Conservation (phyloP, 2,113 vertebrate genomes). For the Drymodes brunneopygia region DNA sequence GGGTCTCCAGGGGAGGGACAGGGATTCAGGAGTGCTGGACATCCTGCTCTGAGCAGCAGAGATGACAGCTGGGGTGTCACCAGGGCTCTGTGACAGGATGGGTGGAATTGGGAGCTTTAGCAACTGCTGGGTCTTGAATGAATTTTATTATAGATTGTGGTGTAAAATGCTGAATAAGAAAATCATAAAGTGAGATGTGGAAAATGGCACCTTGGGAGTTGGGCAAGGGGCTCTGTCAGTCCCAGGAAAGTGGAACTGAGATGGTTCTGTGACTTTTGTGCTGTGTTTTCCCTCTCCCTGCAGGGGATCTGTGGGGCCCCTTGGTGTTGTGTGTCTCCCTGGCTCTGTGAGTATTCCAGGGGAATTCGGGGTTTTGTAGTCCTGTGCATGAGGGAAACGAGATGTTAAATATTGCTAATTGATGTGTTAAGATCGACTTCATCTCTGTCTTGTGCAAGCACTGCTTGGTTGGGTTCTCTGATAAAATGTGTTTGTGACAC, state of each 20-base stretch:
- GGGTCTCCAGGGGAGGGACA: neutral
- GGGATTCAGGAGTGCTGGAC: neutral
- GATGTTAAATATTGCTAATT: neutral
- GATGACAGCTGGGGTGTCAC: neutral
- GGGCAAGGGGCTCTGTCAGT: neutral
- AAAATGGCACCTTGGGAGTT: neutral
- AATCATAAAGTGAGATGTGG: neutral
- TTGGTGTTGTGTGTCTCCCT: conserved; percentile 93
- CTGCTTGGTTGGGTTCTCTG: neutral
- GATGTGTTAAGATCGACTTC: neutral
- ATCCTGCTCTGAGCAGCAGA: neutral
- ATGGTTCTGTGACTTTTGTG: neutral
- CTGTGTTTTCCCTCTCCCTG: neutral
- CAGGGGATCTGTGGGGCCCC: conserved; percentile 98
- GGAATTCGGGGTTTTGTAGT: neutral
- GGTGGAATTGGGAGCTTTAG: neutral
- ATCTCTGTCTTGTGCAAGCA: neutral
- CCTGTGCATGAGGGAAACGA: neutral
- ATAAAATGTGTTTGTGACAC: neutral
- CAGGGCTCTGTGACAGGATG: neutral
- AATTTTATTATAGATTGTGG: fast-evolving
- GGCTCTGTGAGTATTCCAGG: conserved; percentile 82
- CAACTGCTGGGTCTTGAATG: neutral
- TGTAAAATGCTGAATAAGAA: neutral
- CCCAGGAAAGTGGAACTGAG: fast-evolving